Percentiles rank a stretch among this genome's conserved stretches.
These are phyloP conservation scores for Branchellion lobata DNA, from an alignment of 2,888 invertebrate genomes.

Conservation along the genomic window DNA sequence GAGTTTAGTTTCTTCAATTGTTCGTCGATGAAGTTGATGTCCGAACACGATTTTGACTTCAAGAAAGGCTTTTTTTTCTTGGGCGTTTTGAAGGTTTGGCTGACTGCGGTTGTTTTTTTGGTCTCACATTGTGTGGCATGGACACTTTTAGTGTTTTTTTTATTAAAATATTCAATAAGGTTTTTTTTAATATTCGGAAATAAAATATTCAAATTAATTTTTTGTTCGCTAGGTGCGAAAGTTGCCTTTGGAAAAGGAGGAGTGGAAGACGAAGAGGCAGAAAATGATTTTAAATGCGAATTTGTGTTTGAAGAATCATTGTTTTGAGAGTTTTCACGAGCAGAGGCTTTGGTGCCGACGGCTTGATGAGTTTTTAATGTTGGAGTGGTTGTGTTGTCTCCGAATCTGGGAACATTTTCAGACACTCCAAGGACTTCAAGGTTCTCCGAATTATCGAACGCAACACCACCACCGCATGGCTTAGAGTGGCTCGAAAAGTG, in stretches of 20 bases:
- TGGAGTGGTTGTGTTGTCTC: too few relatives aligned
- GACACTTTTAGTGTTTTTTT: neutral
- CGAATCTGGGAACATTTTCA: too few relatives aligned
- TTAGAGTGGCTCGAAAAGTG: neutral
- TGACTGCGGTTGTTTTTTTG: neutral
- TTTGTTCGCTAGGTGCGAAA: neutral
- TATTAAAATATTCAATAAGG: neutral
- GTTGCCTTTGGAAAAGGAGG: neutral
- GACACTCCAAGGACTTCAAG: too few relatives aligned
- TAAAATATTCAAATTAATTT: neutral
- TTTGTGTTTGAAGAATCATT: neutral
- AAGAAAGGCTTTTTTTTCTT: neutral
- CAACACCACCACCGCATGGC: too few relatives aligned
- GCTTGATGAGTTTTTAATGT: too few relatives aligned
- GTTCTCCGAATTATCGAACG: too few relatives aligned
- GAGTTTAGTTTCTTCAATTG: neutral
- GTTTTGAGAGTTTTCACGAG: neutral
- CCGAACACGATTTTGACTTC: neutral
- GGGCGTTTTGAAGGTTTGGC: neutral
- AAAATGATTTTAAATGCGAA: neutral
- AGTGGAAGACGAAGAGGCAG: neutral
- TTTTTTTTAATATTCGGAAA: neutral
- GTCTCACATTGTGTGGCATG: neutral
- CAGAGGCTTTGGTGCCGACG: neutral
- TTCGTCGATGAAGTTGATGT: neutral